Percentiles rank a stretch among this genome's conserved stretches.
These are phyloP conservation scores for Cryptus viduatorius DNA, from an alignment of 2,888 invertebrate species.

Conservation along the genomic window DNA sequence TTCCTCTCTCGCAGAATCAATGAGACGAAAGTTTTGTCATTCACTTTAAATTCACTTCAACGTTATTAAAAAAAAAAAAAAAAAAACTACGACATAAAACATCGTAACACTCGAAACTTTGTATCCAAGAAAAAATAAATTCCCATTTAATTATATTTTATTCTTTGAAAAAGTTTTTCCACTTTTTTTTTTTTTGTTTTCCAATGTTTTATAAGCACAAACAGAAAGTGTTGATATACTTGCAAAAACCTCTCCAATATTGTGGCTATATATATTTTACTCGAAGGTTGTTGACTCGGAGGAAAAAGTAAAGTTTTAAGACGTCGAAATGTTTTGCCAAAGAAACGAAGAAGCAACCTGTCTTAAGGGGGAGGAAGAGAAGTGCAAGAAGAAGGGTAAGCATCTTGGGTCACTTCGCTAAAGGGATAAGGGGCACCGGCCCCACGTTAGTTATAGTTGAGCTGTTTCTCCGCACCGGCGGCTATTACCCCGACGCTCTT, in stretches of 20 bases:
- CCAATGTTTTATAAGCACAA: neutral
- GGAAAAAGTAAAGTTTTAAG: conserved; percentile 35
- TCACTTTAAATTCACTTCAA: neutral
- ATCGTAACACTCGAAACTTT: neutral
- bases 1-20: conserved; percentile 13
- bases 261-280: neutral
- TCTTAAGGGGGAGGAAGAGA: neutral
- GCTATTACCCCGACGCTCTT: conserved; percentile 51
- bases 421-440: conserved; percentile 17
- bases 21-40: conserved; percentile 5
- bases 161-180: conserved; percentile 1
- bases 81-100: no score
- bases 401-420: conserved; percentile 33
- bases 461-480: conserved; percentile 20
- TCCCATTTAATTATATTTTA: neutral
- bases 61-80: neutral
- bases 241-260: neutral
- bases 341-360: conserved; percentile 1
- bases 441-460: neutral
- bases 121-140: neutral
- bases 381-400: conserved; percentile 47
- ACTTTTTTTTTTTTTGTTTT: neutral
- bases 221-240: neutral
- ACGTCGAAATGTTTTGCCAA: conserved; percentile 43
- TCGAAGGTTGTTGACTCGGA: conserved; percentile 1